Evolutionary conservation across 37 sponge, comb jelly and placozoan species (phyloP).

Genomic region (Corticium candelabrum): DNA sequence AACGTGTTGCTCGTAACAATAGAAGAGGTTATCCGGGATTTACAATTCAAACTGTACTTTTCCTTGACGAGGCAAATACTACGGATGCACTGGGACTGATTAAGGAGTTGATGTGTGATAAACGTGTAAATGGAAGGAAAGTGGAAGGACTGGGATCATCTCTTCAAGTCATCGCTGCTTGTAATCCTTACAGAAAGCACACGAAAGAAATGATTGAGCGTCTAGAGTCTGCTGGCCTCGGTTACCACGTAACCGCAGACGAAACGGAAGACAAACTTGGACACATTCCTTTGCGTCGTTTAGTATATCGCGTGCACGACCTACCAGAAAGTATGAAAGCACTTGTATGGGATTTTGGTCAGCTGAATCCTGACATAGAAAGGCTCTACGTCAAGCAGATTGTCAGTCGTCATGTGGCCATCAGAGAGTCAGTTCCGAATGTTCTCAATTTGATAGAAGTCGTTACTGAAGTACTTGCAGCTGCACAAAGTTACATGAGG

Average conservation of each 20-base stretch:
- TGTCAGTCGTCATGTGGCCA: constrained; percentile 39
- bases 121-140: constrained; percentile 21
- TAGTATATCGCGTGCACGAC: constrained; percentile 87
- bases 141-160: constrained; percentile 1
- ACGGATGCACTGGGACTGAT: constrained; percentile 45
- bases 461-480: constrained; percentile 26
- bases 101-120: constrained; percentile 49
- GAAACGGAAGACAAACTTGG: constrained; percentile 31
- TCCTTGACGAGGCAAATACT: constrained; percentile 71
- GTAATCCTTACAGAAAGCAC: constrained; percentile 31
- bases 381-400: constrained; percentile 57
- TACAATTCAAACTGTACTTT: constrained; percentile 34
- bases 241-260: constrained; percentile 13
- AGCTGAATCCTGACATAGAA: constrained; percentile 58
- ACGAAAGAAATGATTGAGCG: constrained; percentile 17
- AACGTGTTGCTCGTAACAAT: constrained; percentile 23
- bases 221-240: constrained; percentile 29
- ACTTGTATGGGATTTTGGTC: constrained; percentile 94
- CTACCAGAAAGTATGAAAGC: constrained; percentile 82
- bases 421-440: neutral
- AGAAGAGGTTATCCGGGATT: neutral
- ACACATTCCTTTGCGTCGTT: constrained; percentile 71
- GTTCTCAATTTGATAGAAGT: constrained; percentile 10
- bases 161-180: constrained; percentile 53
- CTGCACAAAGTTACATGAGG: constrained; percentile 74